These are phyloP conservation scores for Proisotoma minuta DNA, from an alignment of 2,888 invertebrate genomes.

Conservation along the genomic window DNA sequence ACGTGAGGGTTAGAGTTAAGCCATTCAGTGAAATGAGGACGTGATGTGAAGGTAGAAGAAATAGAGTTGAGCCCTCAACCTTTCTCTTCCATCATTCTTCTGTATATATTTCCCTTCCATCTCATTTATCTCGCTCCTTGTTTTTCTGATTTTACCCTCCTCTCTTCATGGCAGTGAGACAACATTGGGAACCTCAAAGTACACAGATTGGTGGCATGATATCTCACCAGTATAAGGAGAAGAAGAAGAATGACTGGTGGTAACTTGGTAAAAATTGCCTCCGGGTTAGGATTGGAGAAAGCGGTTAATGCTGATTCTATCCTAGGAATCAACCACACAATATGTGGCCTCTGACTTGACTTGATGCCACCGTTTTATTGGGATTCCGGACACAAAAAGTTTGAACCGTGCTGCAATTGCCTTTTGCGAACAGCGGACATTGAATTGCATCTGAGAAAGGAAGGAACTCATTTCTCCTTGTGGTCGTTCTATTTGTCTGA, in stretches of 20 bases:
- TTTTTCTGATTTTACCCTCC: conserved; percentile 8
- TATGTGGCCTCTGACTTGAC: not conserved
- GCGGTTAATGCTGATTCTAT: too few relatives aligned
- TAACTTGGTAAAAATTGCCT: not conserved
- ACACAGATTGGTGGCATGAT: not conserved
- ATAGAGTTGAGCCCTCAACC: not conserved
- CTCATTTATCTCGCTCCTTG: conserved; percentile 11
- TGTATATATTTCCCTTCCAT: not conserved
- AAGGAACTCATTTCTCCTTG: conserved; percentile 13
- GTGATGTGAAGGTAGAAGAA: not conserved
- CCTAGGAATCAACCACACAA: not conserved
- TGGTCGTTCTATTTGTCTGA: conserved; percentile 11
- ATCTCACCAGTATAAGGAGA: not conserved
- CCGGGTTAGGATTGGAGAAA: not conserved
- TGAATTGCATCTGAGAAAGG: conserved; percentile 13
- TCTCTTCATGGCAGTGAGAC: not conserved
- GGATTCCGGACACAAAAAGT: conserved; percentile 3
- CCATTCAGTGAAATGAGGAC: not conserved
- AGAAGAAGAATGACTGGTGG: not conserved
- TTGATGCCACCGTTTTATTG: conserved; percentile 1
- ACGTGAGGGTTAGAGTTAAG: too few relatives aligned
- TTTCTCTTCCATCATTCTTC: not conserved
- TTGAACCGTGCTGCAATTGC: not conserved
- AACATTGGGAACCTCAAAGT: not conserved
- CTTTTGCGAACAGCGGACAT: not conserved